Evolutionary conservation across 2,797 vertebrate genomes (phyloP).

Genomic region (Clarias fuscus): DNA sequence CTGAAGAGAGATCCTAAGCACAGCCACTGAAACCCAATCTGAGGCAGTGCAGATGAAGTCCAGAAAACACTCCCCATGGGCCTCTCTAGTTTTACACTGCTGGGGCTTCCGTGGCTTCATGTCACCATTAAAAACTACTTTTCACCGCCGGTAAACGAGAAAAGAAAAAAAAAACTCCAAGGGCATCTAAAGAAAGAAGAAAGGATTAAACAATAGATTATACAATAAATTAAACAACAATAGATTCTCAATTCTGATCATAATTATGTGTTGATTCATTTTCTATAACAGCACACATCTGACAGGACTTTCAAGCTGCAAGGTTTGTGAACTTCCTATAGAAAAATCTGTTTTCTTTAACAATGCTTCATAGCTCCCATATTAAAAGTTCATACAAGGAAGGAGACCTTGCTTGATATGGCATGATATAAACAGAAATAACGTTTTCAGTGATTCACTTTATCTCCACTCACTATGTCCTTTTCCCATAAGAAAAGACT

Average conservation of each 20-base stretch:
- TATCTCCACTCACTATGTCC: too few species aligned
- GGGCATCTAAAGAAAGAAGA: conserved; percentile 33
- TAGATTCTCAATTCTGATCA: neutral
- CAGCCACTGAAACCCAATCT: conserved; percentile 72
- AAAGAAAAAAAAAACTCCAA: conserved; percentile 49
- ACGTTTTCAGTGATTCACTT: too few species aligned
- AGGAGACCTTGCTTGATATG: too few species aligned
- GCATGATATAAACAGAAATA: too few species aligned
- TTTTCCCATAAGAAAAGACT: too few species aligned
- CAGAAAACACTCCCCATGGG: conserved; percentile 72
- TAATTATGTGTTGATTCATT: neutral
- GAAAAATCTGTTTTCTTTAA: too few species aligned
- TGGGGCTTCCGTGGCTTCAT: conserved; percentile 60
- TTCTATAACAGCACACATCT: neutral
- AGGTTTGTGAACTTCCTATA: too few species aligned
- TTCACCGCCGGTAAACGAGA: conserved; percentile 41
- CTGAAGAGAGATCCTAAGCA: conserved; percentile 66
- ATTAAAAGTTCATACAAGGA: too few species aligned
- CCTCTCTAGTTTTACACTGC: conserved; percentile 76
- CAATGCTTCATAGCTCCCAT: too few species aligned
- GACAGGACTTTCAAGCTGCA: neutral
- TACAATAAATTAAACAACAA: neutral
- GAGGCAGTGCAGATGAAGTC: conserved; percentile 66
- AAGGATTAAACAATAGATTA: neutral
- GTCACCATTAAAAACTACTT: conserved; percentile 56